Conservation (phyloP, 2,888 invertebrate species). For the Drosophila formosana region DNA sequence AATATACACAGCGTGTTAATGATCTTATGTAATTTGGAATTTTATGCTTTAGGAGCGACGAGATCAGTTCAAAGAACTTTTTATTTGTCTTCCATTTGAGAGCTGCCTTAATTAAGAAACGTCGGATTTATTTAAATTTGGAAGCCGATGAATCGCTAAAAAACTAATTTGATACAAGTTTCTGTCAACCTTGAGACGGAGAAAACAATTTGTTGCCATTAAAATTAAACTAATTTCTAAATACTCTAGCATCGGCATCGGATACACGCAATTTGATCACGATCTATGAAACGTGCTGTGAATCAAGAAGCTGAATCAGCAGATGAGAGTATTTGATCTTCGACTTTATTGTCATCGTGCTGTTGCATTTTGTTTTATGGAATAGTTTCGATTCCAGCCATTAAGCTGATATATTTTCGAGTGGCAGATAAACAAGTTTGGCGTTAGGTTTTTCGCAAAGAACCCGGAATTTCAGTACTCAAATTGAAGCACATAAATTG, state of each 20-base stretch:
- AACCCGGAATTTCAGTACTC: slow-evolving; percentile 69
- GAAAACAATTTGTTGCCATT: slow-evolving; percentile 45
- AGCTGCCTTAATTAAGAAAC: slow-evolving; percentile 48
- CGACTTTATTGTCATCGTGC: neutral
- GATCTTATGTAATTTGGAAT: slow-evolving; percentile 37
- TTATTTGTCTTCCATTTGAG: slow-evolving; percentile 23
- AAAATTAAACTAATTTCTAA: slow-evolving; percentile 33
- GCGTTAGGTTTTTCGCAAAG: slow-evolving; percentile 36
- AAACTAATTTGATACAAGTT: slow-evolving; percentile 53
- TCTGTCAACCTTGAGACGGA: slow-evolving; percentile 38
- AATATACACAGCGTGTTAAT: slow-evolving; percentile 46
- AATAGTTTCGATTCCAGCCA: slow-evolving; percentile 26
- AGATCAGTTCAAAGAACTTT: slow-evolving; percentile 58
- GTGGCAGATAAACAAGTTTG: slow-evolving; percentile 45
- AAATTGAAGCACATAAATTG: slow-evolving; percentile 64
- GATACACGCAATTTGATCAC: slow-evolving; percentile 18
- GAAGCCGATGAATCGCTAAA: slow-evolving; percentile 29
- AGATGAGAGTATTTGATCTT: slow-evolving; percentile 7
- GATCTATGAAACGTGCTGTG: slow-evolving; percentile 1
- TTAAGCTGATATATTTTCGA: slow-evolving; percentile 52
- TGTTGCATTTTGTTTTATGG: slow-evolving; percentile 10
- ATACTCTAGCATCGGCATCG: slow-evolving; percentile 8
- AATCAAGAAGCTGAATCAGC: neutral
- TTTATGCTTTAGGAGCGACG: slow-evolving; percentile 19
- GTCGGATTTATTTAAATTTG: slow-evolving; percentile 60